Evolutionary conservation across 2,113 vertebrate species (phyloP).

Genomic region (Sinocyclocheilus maitianheensis): DNA sequence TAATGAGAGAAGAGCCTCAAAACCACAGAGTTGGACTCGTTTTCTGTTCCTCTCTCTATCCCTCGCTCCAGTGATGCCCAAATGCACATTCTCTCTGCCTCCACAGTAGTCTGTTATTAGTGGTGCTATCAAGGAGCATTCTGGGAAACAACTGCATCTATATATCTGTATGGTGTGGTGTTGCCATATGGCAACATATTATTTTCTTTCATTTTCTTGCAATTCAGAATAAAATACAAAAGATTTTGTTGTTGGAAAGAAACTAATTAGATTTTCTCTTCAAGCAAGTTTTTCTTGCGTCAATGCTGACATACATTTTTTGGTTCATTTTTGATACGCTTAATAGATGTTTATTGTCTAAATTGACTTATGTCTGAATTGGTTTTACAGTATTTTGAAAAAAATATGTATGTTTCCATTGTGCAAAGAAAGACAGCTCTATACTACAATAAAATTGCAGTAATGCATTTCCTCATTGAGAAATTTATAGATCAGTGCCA

Average conservation of each 20-base stretch:
- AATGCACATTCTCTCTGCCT: slow-evolving; percentile 26
- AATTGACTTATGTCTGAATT: neutral
- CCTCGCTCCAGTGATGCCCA: neutral
- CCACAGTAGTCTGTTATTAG: slow-evolving; percentile 72
- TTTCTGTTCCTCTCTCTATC: slow-evolving; percentile 13
- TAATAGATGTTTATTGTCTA: neutral
- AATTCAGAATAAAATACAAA: neutral
- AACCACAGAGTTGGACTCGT: slow-evolving; percentile 44
- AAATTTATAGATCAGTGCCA: neutral
- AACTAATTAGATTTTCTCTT: neutral
- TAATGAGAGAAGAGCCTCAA: slow-evolving; percentile 60
- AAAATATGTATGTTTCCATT: neutral
- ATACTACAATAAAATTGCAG: neutral
- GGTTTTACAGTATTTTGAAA: neutral
- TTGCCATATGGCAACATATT: slow-evolving; percentile 9
- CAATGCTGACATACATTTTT: neutral
- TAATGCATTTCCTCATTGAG: neutral
- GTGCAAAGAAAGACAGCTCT: neutral
- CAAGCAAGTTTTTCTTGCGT: neutral
- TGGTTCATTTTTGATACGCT: neutral
- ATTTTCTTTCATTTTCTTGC: slow-evolving; percentile 3
- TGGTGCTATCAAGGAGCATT: slow-evolving; percentile 71
- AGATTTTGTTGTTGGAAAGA: neutral
- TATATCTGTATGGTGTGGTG: neutral
- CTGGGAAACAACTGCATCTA: slow-evolving; percentile 59